Evolutionary conservation across 2,797 vertebrate genomes (phyloP).

Genomic region (Coregonus sp.): DNA sequence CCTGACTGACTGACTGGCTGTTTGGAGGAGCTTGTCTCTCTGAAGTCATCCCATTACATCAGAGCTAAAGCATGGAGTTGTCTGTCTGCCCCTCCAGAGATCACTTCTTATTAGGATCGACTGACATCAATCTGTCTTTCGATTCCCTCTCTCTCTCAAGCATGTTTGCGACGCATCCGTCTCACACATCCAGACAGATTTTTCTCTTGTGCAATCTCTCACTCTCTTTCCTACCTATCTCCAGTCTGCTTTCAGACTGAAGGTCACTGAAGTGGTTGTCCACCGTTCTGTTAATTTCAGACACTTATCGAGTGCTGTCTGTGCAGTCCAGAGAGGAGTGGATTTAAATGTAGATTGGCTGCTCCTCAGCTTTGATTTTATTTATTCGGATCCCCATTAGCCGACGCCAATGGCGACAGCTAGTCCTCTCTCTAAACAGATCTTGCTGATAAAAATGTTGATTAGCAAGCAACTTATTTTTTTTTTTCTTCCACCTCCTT

Average conservation of each 20-base stretch:
- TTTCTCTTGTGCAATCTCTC: background rate
- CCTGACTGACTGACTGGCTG: background rate
- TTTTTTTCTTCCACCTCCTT: background rate
- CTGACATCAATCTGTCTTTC: background rate
- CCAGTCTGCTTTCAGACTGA: background rate
- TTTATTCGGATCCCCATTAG: background rate
- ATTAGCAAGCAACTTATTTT: background rate
- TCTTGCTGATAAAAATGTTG: background rate
- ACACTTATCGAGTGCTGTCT: background rate
- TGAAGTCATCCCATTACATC: constrained; percentile 5
- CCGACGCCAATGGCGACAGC: too few relatives aligned
- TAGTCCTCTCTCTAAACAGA: background rate
- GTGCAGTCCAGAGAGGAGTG: background rate
- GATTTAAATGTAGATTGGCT: background rate
- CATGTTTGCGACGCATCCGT: background rate
- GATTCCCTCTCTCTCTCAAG: background rate
- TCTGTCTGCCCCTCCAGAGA: background rate
- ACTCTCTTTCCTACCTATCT: background rate
- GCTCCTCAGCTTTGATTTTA: background rate
- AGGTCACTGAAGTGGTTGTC: background rate
- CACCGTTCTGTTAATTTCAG: background rate
- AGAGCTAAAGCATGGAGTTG: background rate
- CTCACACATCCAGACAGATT: background rate
- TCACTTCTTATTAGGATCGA: constrained; percentile 2
- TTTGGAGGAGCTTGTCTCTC: constrained; percentile 1